Percentiles rank a stretch among this genome's conserved stretches.
These are phyloP conservation scores for Poicephalus gulielmi DNA, from an alignment of 2,113 vertebrate genomes.

Conservation along the genomic window DNA sequence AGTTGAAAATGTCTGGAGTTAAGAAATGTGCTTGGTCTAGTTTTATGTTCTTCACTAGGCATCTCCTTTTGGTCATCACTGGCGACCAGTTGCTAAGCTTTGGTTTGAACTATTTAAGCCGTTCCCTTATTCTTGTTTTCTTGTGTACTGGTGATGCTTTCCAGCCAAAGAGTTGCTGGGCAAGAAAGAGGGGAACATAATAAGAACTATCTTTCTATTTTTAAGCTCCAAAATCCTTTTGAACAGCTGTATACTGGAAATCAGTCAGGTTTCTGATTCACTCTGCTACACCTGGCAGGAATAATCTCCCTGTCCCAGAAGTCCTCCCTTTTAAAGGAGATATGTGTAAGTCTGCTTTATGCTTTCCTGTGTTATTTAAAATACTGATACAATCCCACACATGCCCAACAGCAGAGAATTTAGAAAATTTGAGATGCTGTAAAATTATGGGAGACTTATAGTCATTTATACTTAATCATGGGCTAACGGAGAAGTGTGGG, in stretches of 20 bases:
- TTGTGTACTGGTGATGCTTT: background rate
- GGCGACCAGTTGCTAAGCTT: background rate
- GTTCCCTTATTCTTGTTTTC: background rate
- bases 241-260: background rate
- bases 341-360: background rate
- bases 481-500: background rate
- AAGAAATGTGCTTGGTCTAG: background rate
- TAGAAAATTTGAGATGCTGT: background rate
- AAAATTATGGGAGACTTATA: background rate
- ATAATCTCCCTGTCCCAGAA: background rate
- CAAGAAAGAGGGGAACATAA: background rate
- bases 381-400: background rate
- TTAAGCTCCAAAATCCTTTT: background rate
- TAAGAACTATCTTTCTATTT: background rate
- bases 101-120: background rate
- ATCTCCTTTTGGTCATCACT: background rate
- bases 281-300: background rate
- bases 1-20: background rate
- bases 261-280: background rate
- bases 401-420: background rate
- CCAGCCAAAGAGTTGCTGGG: background rate
- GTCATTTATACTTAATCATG: background rate
- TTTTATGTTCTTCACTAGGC: background rate
- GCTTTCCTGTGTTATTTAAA: background rate
- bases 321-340: background rate